phyloP scores from a whole-genome alignment of 2,888 invertebrate genomes.

The Byasa hedistus region DNA sequence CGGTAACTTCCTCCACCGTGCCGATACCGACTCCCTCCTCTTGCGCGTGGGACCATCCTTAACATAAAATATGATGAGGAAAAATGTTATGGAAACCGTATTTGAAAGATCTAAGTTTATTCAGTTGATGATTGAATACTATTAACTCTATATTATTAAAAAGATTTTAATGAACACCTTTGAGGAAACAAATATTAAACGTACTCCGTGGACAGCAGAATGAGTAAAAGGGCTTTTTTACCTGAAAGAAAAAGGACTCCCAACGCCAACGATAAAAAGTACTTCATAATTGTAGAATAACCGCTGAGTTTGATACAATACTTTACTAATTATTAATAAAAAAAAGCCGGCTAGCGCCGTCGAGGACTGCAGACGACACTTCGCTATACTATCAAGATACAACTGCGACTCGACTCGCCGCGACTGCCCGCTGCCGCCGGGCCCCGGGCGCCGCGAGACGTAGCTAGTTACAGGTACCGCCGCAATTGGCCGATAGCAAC shows the following conservation, averaged over 20 bases:
- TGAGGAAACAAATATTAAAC: background rate
- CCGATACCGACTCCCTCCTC: constrained; percentile 67
- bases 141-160: background rate
- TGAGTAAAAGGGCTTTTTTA: constrained; percentile 40
- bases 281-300: constrained; percentile 56
- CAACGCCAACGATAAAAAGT: constrained; percentile 57
- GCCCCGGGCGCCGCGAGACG: background rate
- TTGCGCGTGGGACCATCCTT: constrained; percentile 70
- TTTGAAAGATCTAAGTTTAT: no score
- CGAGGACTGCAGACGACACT: background rate
- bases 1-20: constrained; percentile 76
- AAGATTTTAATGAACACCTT: background rate
- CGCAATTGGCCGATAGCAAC: constrained; percentile 32
- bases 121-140: no score
- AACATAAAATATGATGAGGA: no score
- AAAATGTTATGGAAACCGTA: no score
- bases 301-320: constrained; percentile 13
- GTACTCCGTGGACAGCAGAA: constrained; percentile 9
- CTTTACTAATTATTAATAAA: constrained; percentile 11
- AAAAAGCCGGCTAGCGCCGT: constrained; percentile 24
- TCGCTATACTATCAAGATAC: background rate
- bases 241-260: constrained; percentile 67
- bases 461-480: constrained; percentile 8
- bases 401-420: constrained; percentile 1
- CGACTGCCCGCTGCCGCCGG: background rate